Percentiles rank a stretch among this genome's conserved stretches.
These are phyloP conservation scores for Oscheius sp. DNA, from an alignment of 2,888 invertebrate genomes.

Conservation along the genomic window DNA sequence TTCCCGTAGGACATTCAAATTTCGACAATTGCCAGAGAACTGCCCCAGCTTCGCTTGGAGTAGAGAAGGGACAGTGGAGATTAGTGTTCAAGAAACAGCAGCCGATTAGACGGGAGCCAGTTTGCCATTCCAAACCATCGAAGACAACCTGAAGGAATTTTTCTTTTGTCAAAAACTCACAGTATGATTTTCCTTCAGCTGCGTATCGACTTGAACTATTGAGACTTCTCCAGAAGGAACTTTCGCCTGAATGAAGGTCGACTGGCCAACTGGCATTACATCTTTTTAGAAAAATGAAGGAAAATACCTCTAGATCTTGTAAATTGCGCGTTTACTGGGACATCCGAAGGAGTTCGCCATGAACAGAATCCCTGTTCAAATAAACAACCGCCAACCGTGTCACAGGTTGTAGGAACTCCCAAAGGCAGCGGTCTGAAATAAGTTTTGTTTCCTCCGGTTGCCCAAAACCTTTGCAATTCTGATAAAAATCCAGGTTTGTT, in stretches of 20 bases:
- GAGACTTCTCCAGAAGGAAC: slow-evolving; percentile 56
- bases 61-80: slow-evolving; percentile 44
- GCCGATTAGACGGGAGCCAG: slow-evolving; percentile 44
- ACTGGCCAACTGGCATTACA: slow-evolving; percentile 47
- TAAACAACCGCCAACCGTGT: slow-evolving; percentile 50
- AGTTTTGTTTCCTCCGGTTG: neutral
- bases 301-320: slow-evolving; percentile 37
- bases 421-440: slow-evolving; percentile 33
- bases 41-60: slow-evolving; percentile 38
- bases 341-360: slow-evolving; percentile 45
- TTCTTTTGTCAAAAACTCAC: slow-evolving; percentile 23
- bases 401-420: slow-evolving; percentile 42
- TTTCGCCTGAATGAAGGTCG: slow-evolving; percentile 54
- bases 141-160: slow-evolving; percentile 41
- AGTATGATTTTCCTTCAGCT: slow-evolving; percentile 50
- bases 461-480: slow-evolving; percentile 18
- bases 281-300: neutral
- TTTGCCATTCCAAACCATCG: slow-evolving; percentile 47
- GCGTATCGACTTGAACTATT: slow-evolving; percentile 50
- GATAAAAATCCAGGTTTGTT: slow-evolving; percentile 6
- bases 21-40: slow-evolving; percentile 51
- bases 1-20: slow-evolving; percentile 45
- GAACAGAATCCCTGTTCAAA: slow-evolving; percentile 49
- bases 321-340: slow-evolving; percentile 36
- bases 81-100: slow-evolving; percentile 43